These are phyloP conservation scores for Drosophila chauvacae DNA, from an alignment of 1,140 invertebrate species.

Conservation along the genomic window DNA sequence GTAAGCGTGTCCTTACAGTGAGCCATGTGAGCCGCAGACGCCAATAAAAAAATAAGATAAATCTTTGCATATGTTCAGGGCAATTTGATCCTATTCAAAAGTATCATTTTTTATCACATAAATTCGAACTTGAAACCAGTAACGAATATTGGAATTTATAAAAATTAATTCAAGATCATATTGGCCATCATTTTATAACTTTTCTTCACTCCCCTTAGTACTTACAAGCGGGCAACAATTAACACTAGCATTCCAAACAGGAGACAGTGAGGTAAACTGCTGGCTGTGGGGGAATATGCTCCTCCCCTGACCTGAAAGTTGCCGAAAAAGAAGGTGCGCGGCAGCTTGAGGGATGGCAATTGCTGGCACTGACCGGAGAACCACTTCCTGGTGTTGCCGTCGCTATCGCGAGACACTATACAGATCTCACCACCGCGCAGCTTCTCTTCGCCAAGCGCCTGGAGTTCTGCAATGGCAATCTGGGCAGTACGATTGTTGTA, in stretches of 20 bases:
- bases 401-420: conserved; percentile 87
- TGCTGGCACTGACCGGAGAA: conserved; percentile 87
- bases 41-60: conserved; percentile 9
- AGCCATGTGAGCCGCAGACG: conserved; percentile 16
- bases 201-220: not conserved
- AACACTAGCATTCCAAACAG: conserved; percentile 41
- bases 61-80: not conserved
- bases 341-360: conserved; percentile 73
- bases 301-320: conserved; percentile 76
- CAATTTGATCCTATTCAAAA: conserved; percentile 8
- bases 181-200: not conserved
- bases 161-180: not conserved
- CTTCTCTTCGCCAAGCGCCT: conserved; percentile 57
- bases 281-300: conserved; percentile 10
- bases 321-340: conserved; percentile 64
- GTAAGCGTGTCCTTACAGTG: conserved; percentile 72
- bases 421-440: conserved; percentile 86
- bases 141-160: not conserved
- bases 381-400: conserved; percentile 86
- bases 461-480: conserved; percentile 76
- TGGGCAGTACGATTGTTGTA: conserved; percentile 86
- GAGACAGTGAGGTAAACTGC: conserved; percentile 35
- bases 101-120: conserved; percentile 14
- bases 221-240: conserved; percentile 21
- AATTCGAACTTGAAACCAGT: conserved; percentile 4